Base-by-base conservation (phyloP, 1,140 invertebrate species). In the Drosophila mayri region DNA sequence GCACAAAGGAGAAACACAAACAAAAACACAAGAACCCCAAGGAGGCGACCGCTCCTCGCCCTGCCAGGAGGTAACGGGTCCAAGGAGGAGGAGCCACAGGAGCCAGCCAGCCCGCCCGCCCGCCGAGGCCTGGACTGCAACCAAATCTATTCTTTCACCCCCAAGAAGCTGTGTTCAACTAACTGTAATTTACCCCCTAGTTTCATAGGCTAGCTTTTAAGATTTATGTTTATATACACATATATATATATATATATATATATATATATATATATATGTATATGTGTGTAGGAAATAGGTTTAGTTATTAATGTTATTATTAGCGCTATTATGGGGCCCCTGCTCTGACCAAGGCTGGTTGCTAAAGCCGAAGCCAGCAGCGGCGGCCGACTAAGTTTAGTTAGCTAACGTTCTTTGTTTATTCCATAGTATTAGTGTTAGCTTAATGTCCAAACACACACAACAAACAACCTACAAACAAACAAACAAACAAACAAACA, bases 141-240 rank as follows among this genome's bases (percentile, higher is more conserved):
- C 83, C 74, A 88, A 90, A 90, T 92, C 90, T 91, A 92, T 92
- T 92, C 90, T 92, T 79, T 85, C 65, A 82, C 80, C 90, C 90
- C 90, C 90, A 92, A 92, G 90, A 92, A 90, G 90, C 90, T 92
- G 90, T 92, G 90, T 92, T 92, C 90, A 92, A 78, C 71, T 84
- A 86, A 57, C 70, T 72, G 50, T 91, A 74, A 71, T 43, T 71
- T 61, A 64, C 22, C 61, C 60, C 67, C 5, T 55, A 55, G 52
- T 0, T n/a, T 20, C 60, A 0, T 49, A 25, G 47, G 22, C n/a
- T 38, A 62, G 22, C 4, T 2, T 11, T 16, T 65, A 72, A 47
- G 47, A 41, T 58, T 46, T 37, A 81, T 79, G 46, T 75, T 68
- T 80, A 71, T 74, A 14, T 54, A 22, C 22, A 20, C 28, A 37